Conservation (phyloP, 2,888 invertebrate genomes). For the Tanaodytes sp. region DNA sequence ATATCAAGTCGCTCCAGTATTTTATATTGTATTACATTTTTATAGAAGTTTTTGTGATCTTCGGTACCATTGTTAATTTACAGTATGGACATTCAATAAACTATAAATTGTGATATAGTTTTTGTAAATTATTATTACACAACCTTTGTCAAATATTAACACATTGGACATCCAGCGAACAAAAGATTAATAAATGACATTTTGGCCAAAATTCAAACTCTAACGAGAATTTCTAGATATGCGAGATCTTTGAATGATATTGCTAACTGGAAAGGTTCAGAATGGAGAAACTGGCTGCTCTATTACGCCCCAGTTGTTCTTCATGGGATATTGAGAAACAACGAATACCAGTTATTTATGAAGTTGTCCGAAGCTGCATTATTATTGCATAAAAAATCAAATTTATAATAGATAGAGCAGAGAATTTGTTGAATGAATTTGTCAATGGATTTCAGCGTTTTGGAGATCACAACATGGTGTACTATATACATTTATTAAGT, state of each 20-base stretch:
- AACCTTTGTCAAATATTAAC: too few species aligned
- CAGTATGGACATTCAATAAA: too few species aligned
- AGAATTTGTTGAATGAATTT: constrained; percentile 1
- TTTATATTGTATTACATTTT: too few species aligned
- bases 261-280: constrained; percentile 25
- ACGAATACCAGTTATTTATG: constrained; percentile 6
- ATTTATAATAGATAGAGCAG: constrained; percentile 11
- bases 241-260: constrained; percentile 2
- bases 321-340: background rate
- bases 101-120: too few species aligned
- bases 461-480: background rate
- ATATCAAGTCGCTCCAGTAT: too few species aligned
- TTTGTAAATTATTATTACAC: too few species aligned
- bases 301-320: constrained; percentile 15
- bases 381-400: constrained; percentile 13
- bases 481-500: constrained; percentile 5
- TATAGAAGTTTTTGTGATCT: too few species aligned
- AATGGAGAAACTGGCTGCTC: constrained; percentile 26
- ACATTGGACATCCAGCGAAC: background rate
- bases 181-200: background rate
- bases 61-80: too few species aligned
- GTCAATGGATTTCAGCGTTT: constrained; percentile 3
- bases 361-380: constrained; percentile 8
- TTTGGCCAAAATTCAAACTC: background rate
- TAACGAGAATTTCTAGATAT: constrained; percentile 14